phyloP scores from a whole-genome alignment of 92 coral and sea anemone genomes.

The Micromussa lordhowensis region DNA sequence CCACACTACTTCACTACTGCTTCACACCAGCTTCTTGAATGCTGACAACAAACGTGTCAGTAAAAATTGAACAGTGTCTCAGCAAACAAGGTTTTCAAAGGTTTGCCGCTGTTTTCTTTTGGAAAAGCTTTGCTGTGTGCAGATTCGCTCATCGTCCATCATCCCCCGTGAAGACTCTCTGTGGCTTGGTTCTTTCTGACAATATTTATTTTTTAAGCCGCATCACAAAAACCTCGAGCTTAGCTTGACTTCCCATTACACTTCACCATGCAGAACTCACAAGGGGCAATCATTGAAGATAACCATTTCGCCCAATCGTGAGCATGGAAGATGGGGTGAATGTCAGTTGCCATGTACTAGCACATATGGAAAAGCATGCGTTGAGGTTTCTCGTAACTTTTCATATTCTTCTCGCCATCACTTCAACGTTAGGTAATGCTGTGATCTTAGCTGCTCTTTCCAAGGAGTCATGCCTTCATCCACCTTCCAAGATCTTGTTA shows the following conservation, averaged over 20 bases:
- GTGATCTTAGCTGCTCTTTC: not conserved
- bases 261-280: no score
- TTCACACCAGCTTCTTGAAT: no score
- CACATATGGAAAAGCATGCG: not conserved
- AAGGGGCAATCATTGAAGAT: not conserved
- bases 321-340: not conserved
- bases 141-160: no score
- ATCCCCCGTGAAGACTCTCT: not conserved
- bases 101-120: no score
- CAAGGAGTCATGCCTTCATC: conserved; percentile 14
- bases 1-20: no score
- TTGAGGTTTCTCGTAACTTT: not conserved
- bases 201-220: not conserved
- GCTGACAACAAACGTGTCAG: no score
- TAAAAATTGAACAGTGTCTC: no score
- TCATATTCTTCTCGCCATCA: not conserved
- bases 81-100: no score
- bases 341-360: not conserved
- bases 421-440: not conserved
- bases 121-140: no score
- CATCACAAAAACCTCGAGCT: not conserved
- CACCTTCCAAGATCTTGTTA: conserved; percentile 13
- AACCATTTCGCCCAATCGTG: not conserved
- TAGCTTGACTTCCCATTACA: not conserved
- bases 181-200: not conserved